Evolutionary conservation across 2,113 vertebrate species (phyloP), one percentile per base, ranked within the genome.

Genomic region (Gadus chalcogrammus): DNA sequence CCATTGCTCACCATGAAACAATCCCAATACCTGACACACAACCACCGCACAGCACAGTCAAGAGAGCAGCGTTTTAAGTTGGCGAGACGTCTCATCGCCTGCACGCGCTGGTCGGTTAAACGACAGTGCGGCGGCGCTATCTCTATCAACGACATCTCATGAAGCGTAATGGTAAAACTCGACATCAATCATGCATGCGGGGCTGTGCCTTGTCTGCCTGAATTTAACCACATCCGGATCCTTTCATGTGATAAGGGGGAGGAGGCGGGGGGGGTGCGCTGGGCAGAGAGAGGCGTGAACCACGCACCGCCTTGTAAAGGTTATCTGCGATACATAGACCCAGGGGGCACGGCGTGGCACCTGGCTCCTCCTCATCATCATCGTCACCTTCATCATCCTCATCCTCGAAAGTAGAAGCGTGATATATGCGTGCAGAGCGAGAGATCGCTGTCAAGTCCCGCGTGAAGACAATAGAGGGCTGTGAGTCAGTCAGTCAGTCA

Each of bases 241-340:
- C 76, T 83, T 79, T 82, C 82, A 79, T 74, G 80, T 77, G 89
- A 91, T 91, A 87, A 88, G 60, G 69, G 68, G 75, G 78, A 81
- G 83, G 84, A 9, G 42, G 12, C 1, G 42, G 42, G 1, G 42
- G 42, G 38, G 42, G 42, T 13, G 42, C 42, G 11, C 7, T 48
- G 42, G 42, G 42, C 42, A 2, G 42, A 12, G 42, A 48, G 82
- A 89, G 87, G 84, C 80, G 79, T 88, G 85, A 88, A 88, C 87
- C 79, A 75, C 42, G 42, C 42, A 48, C 86, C 85, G 84, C 83
- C 82, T 79, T 79, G 82, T 86, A 90, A 91, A 89, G 88, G 89
- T 90, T 91, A 90, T 90, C 89, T 87, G 83, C 63, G 82, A 82
- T 85, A 89, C 89, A 88, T 88, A 89, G 84, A 88, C 85, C 88